Base-by-base conservation (phyloP, 2,113 vertebrate species). In the Labeo rohita region DNA sequence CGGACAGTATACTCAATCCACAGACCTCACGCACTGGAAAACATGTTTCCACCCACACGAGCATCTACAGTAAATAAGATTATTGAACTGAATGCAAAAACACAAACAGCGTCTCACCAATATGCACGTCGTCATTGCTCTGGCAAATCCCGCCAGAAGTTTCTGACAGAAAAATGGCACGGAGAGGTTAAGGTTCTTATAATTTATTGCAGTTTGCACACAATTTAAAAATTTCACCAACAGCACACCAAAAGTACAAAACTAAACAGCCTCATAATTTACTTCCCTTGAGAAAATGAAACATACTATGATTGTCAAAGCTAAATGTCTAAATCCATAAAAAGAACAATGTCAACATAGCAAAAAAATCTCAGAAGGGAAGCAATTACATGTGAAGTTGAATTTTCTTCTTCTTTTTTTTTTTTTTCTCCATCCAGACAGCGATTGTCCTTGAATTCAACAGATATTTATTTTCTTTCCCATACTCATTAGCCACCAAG, bases 201-300 rank as follows among this genome's bases (percentile, higher is more conserved):
- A 98, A 99, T 99, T 99, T 99, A 99, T 99, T 99, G 97, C 98
- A 98, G 96, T 99, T 98, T 98, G 96, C 97, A 99, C 98, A 99
- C 97, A 97, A 97, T 97, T 99, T 96, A 97, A 98, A 99, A 99
- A 99, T 97, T 93, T 97, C 97, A 98, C 97, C 96, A 98, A 96
- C 95, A 94, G 97, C 98, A 99, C 97, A 97, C 97, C 96, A 98
- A 97, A 97, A 97, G 97, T 99, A 99, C 98, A 99, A 99, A 99
- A 99, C 97, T 98, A 98, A 99, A 99, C 97, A 98, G 97, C 97
- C 96, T 97, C 96, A 97, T 96, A 98, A 98, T 97, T 98, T 97
- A 98, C 97, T 97, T 96, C 96, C 96, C 95, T 97, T 96, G 96
- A 97, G 96, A 97, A 97, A 96, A 96, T 96, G 96, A 98, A 98